phyloP scores from a whole-genome alignment of 2,113 vertebrate genomes.

The Furnarius figulus region DNA sequence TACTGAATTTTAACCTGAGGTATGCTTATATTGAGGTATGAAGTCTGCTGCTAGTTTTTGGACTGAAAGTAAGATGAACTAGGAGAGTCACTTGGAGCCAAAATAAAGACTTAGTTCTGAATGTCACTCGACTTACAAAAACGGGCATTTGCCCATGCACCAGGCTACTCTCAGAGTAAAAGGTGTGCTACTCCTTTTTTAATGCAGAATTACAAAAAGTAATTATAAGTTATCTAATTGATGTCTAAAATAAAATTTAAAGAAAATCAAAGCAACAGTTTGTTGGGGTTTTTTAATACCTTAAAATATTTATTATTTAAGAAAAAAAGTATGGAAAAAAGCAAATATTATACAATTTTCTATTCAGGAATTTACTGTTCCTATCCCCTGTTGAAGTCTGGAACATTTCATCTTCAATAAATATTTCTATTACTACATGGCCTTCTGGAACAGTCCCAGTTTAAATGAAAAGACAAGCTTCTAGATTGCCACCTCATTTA shows the following conservation, averaged over 20 bases:
- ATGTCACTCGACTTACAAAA: fast-evolving
- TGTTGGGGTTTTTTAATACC: background rate
- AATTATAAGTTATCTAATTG: background rate
- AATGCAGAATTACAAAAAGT: background rate
- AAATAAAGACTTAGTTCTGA: background rate
- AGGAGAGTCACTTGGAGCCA: background rate
- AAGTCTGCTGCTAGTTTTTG: background rate
- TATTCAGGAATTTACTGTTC: conserved; percentile 47
- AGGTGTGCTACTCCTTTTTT: background rate
- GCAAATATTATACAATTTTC: conserved; percentile 3
- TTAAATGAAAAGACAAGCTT: conserved; percentile 48
- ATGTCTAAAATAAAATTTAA: background rate
- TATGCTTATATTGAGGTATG: background rate
- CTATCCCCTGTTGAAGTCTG: conserved; percentile 27
- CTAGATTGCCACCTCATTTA: conserved; percentile 31
- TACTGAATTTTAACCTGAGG: background rate
- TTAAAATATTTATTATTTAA: background rate
- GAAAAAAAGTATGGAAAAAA: background rate
- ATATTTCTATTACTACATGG: conserved; percentile 21
- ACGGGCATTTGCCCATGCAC: too few relatives aligned
- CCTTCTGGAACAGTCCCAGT: conserved; percentile 49
- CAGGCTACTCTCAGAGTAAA: background rate
- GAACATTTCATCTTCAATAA: conserved; percentile 55
- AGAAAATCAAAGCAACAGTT: background rate
- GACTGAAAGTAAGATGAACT: background rate